These are phyloP conservation scores for Capromys pilorides DNA, from an alignment of 2,797 vertebrate genomes.

Conservation along the genomic window DNA sequence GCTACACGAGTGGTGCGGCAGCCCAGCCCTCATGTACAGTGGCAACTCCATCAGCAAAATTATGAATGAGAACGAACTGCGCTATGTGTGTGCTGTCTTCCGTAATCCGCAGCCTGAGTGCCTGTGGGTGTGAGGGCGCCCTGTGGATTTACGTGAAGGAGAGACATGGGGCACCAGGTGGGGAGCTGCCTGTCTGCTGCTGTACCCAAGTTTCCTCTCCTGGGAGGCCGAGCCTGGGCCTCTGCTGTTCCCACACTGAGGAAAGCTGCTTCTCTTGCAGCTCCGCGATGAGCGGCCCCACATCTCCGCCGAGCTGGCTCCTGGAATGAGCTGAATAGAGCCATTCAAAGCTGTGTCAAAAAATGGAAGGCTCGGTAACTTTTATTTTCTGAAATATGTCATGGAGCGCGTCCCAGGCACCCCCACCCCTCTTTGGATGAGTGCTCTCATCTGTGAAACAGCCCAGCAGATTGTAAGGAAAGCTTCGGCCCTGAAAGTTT, in stretches of 20 bases:
- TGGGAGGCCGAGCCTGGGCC: neutral
- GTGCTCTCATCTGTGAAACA: neutral
- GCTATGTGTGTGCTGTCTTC: neutral
- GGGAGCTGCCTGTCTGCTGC: neutral
- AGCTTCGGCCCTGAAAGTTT: conserved; percentile 25
- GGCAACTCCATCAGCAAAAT: neutral
- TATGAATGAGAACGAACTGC: neutral
- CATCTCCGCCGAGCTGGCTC: neutral
- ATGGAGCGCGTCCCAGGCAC: neutral
- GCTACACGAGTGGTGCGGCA: neutral
- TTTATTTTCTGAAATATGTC: conserved; percentile 28
- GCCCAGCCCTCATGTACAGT: neutral
- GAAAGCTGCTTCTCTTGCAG: neutral
- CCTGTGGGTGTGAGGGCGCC: neutral
- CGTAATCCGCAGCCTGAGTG: neutral
- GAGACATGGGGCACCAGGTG: neutral
- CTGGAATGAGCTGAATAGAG: neutral
- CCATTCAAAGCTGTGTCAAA: neutral
- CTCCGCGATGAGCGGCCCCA: neutral
- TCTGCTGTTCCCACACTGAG: neutral
- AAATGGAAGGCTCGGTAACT: neutral
- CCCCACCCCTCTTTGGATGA: neutral
- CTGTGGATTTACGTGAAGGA: neutral
- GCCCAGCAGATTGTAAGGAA: conserved; percentile 40
- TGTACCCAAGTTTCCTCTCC: neutral